These are phyloP conservation scores for Centropus bengalensis DNA, from an alignment of 2,113 vertebrate genomes.

Conservation along the genomic window DNA sequence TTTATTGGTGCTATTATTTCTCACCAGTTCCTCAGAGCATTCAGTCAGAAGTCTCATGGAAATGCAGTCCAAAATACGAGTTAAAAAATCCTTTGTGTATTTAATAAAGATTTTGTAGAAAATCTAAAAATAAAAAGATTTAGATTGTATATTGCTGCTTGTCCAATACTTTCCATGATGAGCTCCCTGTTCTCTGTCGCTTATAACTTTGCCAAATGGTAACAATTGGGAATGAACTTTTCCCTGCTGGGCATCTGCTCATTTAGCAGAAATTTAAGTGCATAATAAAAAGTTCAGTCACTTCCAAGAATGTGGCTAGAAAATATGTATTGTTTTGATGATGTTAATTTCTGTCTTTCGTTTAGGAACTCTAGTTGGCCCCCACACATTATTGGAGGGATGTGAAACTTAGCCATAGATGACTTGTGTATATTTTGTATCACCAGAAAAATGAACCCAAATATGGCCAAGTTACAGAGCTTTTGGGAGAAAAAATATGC, in stretches of 20 bases:
- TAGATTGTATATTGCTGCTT: conserved; percentile 9
- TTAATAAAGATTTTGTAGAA: conserved; percentile 25
- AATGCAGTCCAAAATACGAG: background rate
- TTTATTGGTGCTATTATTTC: background rate
- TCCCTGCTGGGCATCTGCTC: conserved; percentile 22
- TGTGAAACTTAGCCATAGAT: background rate
- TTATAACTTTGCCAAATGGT: conserved; percentile 11
- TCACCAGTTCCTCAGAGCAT: background rate
- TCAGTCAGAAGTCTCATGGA: background rate
- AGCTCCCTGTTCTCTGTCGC: background rate
- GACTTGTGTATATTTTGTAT: background rate
- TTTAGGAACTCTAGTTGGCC: background rate
- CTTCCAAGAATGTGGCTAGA: conserved; percentile 25
- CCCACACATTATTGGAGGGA: background rate
- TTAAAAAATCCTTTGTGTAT: background rate
- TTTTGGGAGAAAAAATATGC: conserved; percentile 3
- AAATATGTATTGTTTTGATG: conserved; percentile 36
- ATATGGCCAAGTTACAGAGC: background rate
- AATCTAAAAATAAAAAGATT: conserved; percentile 48
- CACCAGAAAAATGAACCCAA: background rate
- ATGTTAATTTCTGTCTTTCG: conserved; percentile 37
- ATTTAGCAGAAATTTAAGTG: conserved; percentile 34
- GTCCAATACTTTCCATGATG: background rate
- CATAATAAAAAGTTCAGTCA: background rate
- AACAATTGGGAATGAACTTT: conserved; percentile 34